phyloP scores from a whole-genome alignment of 2,797 vertebrate genomes.

The Brachymystax lenok region DNA sequence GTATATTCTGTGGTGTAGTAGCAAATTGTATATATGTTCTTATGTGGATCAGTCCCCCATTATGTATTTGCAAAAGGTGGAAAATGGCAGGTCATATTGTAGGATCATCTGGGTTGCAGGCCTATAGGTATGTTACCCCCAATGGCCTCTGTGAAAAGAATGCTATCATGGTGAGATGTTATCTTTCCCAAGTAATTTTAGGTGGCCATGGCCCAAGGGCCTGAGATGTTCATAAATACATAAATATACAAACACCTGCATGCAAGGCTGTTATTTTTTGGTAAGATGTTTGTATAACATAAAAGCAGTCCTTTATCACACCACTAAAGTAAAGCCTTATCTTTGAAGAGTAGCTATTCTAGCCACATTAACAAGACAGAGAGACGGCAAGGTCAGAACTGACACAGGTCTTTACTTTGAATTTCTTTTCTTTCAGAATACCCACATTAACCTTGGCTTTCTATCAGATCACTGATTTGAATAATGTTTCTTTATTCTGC shows the following conservation, averaged over 20 bases:
- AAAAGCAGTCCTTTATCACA: background rate
- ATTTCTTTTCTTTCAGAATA: background rate
- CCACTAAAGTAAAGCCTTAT: background rate
- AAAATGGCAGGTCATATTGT: background rate
- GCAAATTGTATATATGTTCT: no score
- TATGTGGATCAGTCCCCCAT: background rate
- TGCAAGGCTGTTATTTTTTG: background rate
- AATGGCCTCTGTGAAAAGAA: background rate
- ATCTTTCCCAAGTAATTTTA: background rate
- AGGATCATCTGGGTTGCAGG: background rate
- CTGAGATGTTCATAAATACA: background rate
- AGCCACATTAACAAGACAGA: background rate
- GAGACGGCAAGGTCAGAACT: background rate
- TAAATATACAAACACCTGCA: background rate
- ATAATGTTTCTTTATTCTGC: background rate
- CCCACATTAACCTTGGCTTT: background rate
- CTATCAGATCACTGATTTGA: constrained; percentile 1
- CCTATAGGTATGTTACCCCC: background rate
- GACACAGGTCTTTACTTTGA: background rate
- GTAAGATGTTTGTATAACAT: background rate
- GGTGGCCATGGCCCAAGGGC: background rate
- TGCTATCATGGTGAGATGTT: background rate
- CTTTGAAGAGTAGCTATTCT: background rate
- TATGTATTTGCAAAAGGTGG: background rate
- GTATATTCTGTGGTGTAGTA: background rate